A percentile compares a stretch with the other conserved stretches of the same genome.
These are phyloP conservation scores for Onthophagus sagittarius DNA, from an alignment of 2,888 invertebrate genomes.

Conservation along the genomic window DNA sequence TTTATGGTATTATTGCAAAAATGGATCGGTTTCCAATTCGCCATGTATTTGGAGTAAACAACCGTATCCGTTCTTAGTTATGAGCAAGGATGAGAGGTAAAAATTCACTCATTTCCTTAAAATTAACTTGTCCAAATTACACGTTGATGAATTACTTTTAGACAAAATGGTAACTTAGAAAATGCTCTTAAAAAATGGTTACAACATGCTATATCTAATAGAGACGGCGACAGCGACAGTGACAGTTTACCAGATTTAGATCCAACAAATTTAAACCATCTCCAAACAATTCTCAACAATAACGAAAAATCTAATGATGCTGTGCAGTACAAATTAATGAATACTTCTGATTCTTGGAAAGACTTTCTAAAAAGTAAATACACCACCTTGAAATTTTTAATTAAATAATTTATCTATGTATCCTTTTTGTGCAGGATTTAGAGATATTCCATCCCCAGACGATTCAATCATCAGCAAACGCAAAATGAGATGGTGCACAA, in stretches of 20 bases:
- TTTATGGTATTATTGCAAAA: constrained; percentile 35
- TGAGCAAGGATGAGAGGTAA: constrained; percentile 48
- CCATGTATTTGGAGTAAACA: constrained; percentile 62
- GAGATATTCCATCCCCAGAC: constrained; percentile 22
- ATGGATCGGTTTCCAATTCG: constrained; percentile 34
- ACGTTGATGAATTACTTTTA: too few relatives aligned
- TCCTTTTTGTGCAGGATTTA: background rate
- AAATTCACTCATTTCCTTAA: background rate
- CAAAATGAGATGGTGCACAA: constrained; percentile 59
- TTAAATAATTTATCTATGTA: too few relatives aligned
- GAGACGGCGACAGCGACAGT: too few relatives aligned
- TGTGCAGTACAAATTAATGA: background rate
- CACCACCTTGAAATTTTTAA: too few relatives aligned
- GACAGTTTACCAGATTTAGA: too few relatives aligned
- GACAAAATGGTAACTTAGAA: too few relatives aligned
- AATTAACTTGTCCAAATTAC: too few relatives aligned
- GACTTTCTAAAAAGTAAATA: constrained; percentile 2
- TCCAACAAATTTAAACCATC: too few relatives aligned
- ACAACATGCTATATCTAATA: too few relatives aligned
- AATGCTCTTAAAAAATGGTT: too few relatives aligned
- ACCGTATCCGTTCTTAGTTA: constrained; percentile 58
- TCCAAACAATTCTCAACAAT: too few relatives aligned
- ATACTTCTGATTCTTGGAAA: background rate
- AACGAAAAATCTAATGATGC: too few relatives aligned
- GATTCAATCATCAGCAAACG: constrained; percentile 33